Evolutionary conservation across 2,797 vertebrate species (phyloP).

Genomic region (Ataeniobius toweri): DNA sequence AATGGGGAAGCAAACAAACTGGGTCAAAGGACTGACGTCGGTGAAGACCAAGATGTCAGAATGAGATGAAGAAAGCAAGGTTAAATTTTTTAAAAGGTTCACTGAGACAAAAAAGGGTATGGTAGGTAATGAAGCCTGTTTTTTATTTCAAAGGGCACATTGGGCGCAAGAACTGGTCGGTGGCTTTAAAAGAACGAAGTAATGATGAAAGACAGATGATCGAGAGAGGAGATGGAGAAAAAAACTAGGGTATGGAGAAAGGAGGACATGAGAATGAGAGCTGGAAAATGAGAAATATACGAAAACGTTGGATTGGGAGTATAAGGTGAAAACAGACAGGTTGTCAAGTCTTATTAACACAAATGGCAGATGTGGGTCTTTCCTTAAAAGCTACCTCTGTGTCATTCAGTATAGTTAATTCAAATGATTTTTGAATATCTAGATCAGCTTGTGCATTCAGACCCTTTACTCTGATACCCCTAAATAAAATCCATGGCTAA

Average conservation of each 20-base stretch:
- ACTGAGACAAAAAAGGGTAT: constrained; percentile 25
- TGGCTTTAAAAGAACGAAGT: constrained; percentile 38
- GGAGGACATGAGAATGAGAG: constrained; percentile 23
- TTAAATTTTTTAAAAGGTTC: constrained; percentile 10
- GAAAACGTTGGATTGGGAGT: constrained; percentile 17
- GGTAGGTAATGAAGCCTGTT: constrained; percentile 68
- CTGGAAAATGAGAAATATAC: constrained; percentile 37
- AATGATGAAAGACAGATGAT: constrained; percentile 39
- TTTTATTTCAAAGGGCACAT: constrained; percentile 74
- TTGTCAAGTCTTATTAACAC: not conserved
- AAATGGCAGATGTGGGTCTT: not conserved
- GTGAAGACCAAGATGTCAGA: constrained; percentile 20
- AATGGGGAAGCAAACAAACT: constrained; percentile 6
- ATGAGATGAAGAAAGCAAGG: not conserved
- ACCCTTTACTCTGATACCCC: not conserved
- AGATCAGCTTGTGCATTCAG: not conserved
- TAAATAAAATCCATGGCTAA: not conserved
- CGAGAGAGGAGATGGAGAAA: constrained; percentile 9
- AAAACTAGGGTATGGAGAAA: not conserved
- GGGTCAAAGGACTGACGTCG: constrained; percentile 6
- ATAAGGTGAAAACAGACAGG: not conserved
- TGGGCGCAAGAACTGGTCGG: constrained; percentile 53
- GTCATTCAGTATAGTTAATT: too few species aligned
- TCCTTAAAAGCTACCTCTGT: not conserved
- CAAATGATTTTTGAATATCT: too few species aligned